phyloP scores from a whole-genome alignment of 2,888 invertebrate species.

The Oscheius onirici region DNA sequence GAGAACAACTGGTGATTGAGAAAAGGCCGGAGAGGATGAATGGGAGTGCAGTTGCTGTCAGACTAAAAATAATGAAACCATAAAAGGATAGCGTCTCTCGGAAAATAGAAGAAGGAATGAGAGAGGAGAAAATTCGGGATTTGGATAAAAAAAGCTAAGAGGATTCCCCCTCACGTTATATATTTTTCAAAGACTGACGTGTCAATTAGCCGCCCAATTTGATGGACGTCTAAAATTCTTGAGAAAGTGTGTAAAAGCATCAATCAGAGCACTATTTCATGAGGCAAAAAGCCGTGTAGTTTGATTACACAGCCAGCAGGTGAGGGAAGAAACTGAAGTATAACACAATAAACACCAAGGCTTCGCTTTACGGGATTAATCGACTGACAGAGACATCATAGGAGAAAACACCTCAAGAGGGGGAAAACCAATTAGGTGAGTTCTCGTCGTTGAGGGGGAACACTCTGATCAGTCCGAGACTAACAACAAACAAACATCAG shows the following conservation, averaged over 20 bases:
- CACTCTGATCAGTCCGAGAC: too few species aligned
- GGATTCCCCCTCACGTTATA: too few species aligned
- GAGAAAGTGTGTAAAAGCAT: constrained; percentile 13
- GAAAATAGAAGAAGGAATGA: not conserved
- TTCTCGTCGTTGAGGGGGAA: too few species aligned
- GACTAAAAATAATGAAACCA: not conserved
- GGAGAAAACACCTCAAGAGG: too few species aligned
- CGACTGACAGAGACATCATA: too few species aligned
- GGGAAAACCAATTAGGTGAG: too few species aligned
- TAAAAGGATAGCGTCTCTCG: not conserved
- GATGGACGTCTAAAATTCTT: not conserved
- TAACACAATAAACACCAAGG: not conserved
- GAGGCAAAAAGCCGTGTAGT: constrained; percentile 16
- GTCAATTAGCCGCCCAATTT: not conserved
- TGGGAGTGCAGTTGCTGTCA: not conserved
- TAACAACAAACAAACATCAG: too few species aligned
- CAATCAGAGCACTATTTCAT: constrained; percentile 8
- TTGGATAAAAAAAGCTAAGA: not conserved
- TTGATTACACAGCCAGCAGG: not conserved
- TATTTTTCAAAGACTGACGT: not conserved
- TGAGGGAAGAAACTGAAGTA: not conserved
- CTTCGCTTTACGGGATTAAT: too few species aligned
- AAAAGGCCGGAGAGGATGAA: not conserved
- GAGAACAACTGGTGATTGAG: not conserved
- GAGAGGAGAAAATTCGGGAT: not conserved